Base-by-base conservation (phyloP, 1,140 invertebrate genomes). In the Cydia pomonella region DNA sequence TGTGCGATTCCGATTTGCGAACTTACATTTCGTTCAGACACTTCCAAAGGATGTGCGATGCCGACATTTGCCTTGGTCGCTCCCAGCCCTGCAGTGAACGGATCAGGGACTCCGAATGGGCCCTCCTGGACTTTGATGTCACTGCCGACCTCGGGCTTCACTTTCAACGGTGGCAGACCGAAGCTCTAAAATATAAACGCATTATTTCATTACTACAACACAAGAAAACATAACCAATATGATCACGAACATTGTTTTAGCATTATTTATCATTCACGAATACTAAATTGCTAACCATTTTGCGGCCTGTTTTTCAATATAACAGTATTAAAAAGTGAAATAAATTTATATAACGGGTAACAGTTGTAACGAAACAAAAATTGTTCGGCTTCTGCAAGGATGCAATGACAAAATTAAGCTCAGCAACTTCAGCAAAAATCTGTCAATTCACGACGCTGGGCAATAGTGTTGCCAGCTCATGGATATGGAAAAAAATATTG, bases 171-270 rank as follows among this genome's bases (percentile, higher is more conserved):
- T 27, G 94, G 90, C 69, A 94, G 89, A 73, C 92, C 94, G 73
- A 95, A 95, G 93, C 94, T 95, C 94, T 95, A 23, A 50, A 77
- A 94, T 93, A 79, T 53, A 64, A 79, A 80, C 80, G 21, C 64
- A 75, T 25, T 75, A 27, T 59, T 59, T 7, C 9, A 12, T 59
- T 59, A 59, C 7, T 21, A 23, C 18, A 59, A 23, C 18, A 23
- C 21, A 21, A n/a, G 7, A 38, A 38, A 66, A 66, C 25, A n/a
- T 63, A 63, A 63, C 62, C 62, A 63, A 16, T 16, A 63, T 25
- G 33, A 38, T 10, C 33, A 38, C 16, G 16, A 16, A 47, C 41
- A 44, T 9, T 16, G 16, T 16, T 16, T 47, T 47, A 3, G 4
- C 18, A 18, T n/a, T 10, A 18, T n/a, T 41, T 69, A 69, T n/a